Evolutionary conservation across 2,113 vertebrate species (phyloP).

Genomic region (Colinus virginianus): DNA sequence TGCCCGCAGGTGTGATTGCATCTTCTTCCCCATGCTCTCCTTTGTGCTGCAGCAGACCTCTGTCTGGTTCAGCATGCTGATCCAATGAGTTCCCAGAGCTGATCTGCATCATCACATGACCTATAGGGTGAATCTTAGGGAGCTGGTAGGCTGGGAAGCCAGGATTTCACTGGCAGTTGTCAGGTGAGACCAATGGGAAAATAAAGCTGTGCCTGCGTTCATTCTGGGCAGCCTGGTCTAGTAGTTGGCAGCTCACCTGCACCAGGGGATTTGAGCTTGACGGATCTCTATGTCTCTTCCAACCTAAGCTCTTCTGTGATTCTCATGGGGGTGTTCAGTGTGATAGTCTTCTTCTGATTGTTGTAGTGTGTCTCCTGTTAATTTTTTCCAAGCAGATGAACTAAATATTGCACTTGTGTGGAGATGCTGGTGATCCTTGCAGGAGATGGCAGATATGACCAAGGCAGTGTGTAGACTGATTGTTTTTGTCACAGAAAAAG

Average conservation of each 20-base stretch:
- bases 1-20: neutral
- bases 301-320: too few species aligned
- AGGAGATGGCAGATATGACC: neutral
- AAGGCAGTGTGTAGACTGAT: neutral
- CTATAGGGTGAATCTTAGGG: fast-evolving
- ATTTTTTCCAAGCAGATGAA: neutral
- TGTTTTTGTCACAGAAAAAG: neutral
- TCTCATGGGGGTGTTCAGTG: neutral
- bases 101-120: fast-evolving
- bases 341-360: neutral
- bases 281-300: too few species aligned
- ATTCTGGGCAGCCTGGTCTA: too few species aligned
- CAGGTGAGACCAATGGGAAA: neutral
- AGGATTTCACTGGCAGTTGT: neutral
- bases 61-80: neutral
- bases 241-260: too few species aligned
- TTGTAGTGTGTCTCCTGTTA: neutral
- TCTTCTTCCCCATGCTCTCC: neutral
- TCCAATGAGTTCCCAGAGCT: neutral
- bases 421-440: neutral
- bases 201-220: neutral
- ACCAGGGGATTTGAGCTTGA: too few species aligned
- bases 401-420: neutral
- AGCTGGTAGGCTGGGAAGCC: neutral
- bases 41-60: fast-evolving